Conservation (phyloP, 2,888 invertebrate genomes). For the Podotricha telesiphe region DNA sequence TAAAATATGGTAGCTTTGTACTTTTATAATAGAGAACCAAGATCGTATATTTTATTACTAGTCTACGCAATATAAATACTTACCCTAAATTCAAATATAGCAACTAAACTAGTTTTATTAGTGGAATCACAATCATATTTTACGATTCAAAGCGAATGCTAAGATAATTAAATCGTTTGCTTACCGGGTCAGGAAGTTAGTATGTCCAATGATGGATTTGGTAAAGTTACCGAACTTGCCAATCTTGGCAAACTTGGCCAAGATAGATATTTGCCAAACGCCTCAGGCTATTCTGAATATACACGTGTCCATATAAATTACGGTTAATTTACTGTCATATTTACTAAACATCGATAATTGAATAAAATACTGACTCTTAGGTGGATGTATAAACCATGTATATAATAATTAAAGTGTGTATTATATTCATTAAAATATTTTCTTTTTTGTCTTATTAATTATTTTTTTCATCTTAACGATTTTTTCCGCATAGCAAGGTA, state of each 20-base stretch:
- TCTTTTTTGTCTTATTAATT: too few species aligned
- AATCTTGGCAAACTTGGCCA: slow-evolving; percentile 43
- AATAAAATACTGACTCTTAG: neutral
- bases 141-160: slow-evolving; percentile 39
- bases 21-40: too few species aligned
- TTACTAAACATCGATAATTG: neutral
- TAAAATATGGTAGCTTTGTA: too few species aligned
- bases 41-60: too few species aligned
- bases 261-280: slow-evolving; percentile 47
- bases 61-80: neutral
- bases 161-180: slow-evolving; percentile 47
- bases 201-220: slow-evolving; percentile 45
- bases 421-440: too few species aligned
- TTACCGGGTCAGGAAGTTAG: slow-evolving; percentile 46
- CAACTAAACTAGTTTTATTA: slow-evolving; percentile 45
- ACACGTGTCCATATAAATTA: slow-evolving; percentile 23
- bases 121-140: slow-evolving; percentile 29
- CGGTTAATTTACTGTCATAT: slow-evolving; percentile 8
- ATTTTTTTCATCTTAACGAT: too few species aligned
- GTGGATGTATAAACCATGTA: neutral
- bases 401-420: too few species aligned
- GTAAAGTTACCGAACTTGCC: slow-evolving; percentile 45
- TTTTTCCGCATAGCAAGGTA: too few species aligned
- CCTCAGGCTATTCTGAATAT: slow-evolving; percentile 34
- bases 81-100: neutral